Base-by-base conservation (phyloP, 2,113 vertebrate species). In the Origma solitaria region DNA sequence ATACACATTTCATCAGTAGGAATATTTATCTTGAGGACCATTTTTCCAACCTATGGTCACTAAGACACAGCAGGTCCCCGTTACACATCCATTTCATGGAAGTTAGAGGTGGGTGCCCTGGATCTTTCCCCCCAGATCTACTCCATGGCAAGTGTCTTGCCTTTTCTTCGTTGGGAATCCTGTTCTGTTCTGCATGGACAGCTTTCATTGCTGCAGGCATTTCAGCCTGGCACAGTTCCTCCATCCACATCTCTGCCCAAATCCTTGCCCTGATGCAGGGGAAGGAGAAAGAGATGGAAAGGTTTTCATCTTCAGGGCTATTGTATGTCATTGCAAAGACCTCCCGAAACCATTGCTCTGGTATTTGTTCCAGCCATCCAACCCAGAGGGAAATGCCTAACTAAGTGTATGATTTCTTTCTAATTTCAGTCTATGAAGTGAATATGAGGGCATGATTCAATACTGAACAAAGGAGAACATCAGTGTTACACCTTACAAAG, bases 401-500 rank as follows among this genome's bases (percentile, higher is more conserved):
- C 4, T 42, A 11, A 22, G 9, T 68, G 11, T 21, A 15, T 9
- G 6, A 22, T 81, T 72, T 92, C 58, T 69, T 84, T 27, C 30
- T 42, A 18, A 33, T 65, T 84, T 81, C 69, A 51, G 21, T 35
- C 44, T 42, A 3, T 57, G 10, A 51, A 87, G 50, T 21, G 19
- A 42, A 27, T 8, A 5, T 23, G 15, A 24, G 49, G 25, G 3
- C 45, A 21, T 35, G 54, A 13, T 31, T 71, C 56, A 42, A 17
- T 75, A 14, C 13, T 47, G 56, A 54, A 35, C 0, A 1, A 79
- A 57, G 28, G 11, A 76, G 35, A 68, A 33, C 13, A 31, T 62
- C 54, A 25, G 0, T 1, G 1, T 50, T 61, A 23, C 10, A 78
- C 20, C 38, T 80, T 45, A 14, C 7, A 38, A 53, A 47, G 7